phyloP scores from a whole-genome alignment of 2,113 vertebrate genomes.

The Gopherus flavomarginatus region DNA sequence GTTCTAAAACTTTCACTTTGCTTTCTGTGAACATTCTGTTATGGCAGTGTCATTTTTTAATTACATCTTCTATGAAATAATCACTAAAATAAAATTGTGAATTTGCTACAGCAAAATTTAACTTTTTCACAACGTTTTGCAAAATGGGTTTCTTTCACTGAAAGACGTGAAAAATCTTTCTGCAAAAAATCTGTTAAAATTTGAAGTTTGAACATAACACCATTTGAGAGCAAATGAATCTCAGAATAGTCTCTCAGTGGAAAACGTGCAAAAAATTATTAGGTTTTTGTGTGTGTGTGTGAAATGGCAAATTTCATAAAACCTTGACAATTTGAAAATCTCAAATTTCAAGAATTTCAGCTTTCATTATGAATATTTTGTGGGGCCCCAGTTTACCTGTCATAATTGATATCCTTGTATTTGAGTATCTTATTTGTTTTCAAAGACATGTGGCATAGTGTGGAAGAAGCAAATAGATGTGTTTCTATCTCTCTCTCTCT shows the following conservation, averaged over 20 bases:
- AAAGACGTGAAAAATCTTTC: not conserved
- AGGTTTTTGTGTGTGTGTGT: not conserved
- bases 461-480: not conserved
- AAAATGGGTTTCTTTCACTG: not conserved
- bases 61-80: not conserved
- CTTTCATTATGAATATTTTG: not conserved
- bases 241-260: not conserved
- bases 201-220: not conserved
- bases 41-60: not conserved
- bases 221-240: conserved; percentile 31
- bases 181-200: conserved; percentile 34
- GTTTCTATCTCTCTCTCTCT: not conserved
- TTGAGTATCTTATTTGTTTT: conserved; percentile 13
- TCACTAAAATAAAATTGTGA: not conserved
- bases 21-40: not conserved
- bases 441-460: not conserved
- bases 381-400: not conserved
- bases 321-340: not conserved
- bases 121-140: not conserved
- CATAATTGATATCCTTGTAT: not conserved
- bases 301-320: conserved; percentile 19
- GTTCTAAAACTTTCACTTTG: conserved; percentile 4
- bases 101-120: not conserved
- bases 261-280: not conserved
- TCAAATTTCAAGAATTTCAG: not conserved